Evolutionary conservation across 1,140 invertebrate species (phyloP).

Genomic region (Oscheius sp.): DNA sequence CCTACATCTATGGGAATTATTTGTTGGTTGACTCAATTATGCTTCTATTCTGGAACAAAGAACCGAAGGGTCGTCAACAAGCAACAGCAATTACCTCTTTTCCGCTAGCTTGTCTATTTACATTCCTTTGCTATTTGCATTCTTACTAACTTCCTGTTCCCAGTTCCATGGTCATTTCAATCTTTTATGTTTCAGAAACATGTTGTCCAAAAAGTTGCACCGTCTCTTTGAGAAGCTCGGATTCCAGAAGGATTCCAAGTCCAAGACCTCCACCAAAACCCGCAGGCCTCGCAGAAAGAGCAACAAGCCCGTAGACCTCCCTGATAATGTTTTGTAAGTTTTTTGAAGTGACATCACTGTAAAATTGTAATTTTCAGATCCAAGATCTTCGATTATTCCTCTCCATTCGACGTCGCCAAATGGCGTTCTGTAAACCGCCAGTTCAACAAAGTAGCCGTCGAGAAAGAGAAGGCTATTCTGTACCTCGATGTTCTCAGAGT

Average conservation of each 20-base stretch:
- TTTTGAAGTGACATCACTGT: background rate
- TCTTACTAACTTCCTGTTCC: no score
- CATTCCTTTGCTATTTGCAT: no score
- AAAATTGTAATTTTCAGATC: slow-evolving; percentile 4
- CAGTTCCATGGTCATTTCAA: no score
- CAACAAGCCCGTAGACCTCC: background rate
- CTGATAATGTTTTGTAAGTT: background rate
- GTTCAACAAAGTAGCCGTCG: slow-evolving; percentile 11
- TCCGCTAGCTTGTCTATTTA: no score
- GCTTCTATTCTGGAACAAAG: no score
- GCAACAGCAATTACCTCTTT: no score
- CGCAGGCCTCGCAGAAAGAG: background rate
- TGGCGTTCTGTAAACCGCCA: slow-evolving; percentile 17
- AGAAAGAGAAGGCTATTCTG: slow-evolving; percentile 7
- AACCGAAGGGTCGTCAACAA: no score
- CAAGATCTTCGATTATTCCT: slow-evolving; percentile 20
- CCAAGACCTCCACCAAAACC: background rate
- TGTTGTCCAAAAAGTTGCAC: background rate
- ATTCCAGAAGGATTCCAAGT: background rate
- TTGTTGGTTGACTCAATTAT: no score
- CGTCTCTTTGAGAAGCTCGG: background rate
- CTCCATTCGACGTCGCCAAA: slow-evolving; percentile 24
- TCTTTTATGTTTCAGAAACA: slow-evolving; percentile 7
- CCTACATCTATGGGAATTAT: no score
- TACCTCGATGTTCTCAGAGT: slow-evolving; percentile 18